A percentile compares a stretch with the other conserved stretches of the same genome.
Evolutionary conservation across 2,888 invertebrate species (phyloP).

Genomic region (Desoria tigrina): DNA sequence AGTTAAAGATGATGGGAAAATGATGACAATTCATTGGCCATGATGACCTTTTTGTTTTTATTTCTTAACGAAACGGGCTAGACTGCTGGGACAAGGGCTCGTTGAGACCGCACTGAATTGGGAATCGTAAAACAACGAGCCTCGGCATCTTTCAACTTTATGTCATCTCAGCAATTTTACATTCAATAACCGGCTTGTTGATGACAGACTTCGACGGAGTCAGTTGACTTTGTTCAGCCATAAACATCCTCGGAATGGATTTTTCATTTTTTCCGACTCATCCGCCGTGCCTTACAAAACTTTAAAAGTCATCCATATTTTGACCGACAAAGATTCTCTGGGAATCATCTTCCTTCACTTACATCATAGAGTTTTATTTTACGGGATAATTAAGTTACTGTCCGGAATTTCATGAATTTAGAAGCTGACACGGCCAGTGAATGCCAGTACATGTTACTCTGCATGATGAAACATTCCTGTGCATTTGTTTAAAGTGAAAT

Average conservation of each 20-base stretch:
- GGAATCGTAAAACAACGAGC: neutral
- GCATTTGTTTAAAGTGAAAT: no score
- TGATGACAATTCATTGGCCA: constrained; percentile 17
- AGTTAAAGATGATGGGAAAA: neutral
- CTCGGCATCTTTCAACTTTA: constrained; percentile 6
- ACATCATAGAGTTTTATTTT: neutral
- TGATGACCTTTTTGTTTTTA: constrained; percentile 11
- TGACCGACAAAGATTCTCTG: neutral
- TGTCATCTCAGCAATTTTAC: constrained; percentile 11
- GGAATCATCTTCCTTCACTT: neutral
- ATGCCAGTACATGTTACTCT: no score
- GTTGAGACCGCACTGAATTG: constrained; percentile 8
- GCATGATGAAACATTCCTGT: no score
- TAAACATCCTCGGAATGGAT: neutral
- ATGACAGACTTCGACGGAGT: constrained; percentile 9
- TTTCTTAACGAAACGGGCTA: neutral
- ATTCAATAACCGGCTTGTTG: constrained; percentile 17
- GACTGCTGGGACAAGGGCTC: neutral
- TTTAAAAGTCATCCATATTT: neutral
- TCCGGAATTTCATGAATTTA: neutral
- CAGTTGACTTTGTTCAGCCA: constrained; percentile 4
- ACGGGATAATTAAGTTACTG: constrained; percentile 6
- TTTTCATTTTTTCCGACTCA: neutral
- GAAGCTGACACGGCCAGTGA: no score
- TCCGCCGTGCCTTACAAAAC: neutral